Conservation (phyloP, 2,888 invertebrate species). For the Cheilosia pagana region DNA sequence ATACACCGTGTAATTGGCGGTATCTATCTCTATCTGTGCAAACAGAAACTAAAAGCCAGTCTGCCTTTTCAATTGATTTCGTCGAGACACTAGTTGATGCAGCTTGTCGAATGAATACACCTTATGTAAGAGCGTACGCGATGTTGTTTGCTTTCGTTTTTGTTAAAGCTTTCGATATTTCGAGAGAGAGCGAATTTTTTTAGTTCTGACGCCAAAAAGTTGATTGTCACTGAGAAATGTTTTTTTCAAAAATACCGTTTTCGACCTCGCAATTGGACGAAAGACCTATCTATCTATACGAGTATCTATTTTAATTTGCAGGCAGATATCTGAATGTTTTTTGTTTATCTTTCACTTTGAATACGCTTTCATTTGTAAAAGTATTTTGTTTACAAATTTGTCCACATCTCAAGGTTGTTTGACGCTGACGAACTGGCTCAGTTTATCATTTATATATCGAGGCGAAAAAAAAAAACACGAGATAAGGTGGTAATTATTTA, state of each 20-base stretch:
- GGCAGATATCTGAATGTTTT: neutral
- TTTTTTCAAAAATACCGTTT: slow-evolving; percentile 28
- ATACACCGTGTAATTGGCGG: neutral
- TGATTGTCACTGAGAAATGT: slow-evolving; percentile 1
- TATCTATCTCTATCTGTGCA: neutral
- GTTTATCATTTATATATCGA: slow-evolving; percentile 29
- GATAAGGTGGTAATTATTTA: slow-evolving; percentile 55
- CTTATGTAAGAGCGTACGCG: slow-evolving; percentile 10
- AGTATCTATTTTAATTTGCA: too few relatives aligned
- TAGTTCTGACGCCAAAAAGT: slow-evolving; percentile 1
- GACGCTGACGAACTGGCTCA: neutral
- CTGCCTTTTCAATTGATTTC: neutral
- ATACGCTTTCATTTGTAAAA: neutral
- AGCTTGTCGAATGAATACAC: neutral
- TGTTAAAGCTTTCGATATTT: neutral
- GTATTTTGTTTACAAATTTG: neutral
- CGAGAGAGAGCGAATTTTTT: slow-evolving; percentile 26
- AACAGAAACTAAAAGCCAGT: neutral
- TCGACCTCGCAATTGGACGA: slow-evolving; percentile 29
- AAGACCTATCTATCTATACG: neutral
- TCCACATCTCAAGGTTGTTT: slow-evolving; percentile 16
- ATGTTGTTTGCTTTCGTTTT: slow-evolving; percentile 27
- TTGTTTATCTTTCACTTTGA: slow-evolving; percentile 17
- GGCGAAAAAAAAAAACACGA: slow-evolving; percentile 14
- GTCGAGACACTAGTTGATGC: slow-evolving; percentile 7